Percentiles rank a stretch among this genome's conserved stretches.
Evolutionary conservation across 2,888 invertebrate genomes (phyloP).

Genomic region (Andrena bucephala): DNA sequence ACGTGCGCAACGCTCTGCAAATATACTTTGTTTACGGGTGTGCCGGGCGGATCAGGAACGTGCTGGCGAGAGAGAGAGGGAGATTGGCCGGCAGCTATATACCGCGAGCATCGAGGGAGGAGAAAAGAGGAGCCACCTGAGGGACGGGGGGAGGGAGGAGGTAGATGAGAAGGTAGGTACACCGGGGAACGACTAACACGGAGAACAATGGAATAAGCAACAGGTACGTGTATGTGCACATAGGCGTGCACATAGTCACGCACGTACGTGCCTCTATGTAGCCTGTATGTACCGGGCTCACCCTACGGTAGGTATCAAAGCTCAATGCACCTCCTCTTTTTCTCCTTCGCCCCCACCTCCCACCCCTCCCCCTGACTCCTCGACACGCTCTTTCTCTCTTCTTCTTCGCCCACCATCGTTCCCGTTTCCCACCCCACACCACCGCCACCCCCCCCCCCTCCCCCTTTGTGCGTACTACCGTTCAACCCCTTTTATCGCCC

Average conservation of each 20-base stretch:
- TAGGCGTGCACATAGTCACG: conserved; percentile 29
- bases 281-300: conserved; percentile 49
- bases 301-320: conserved; percentile 75
- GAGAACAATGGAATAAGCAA: conserved; percentile 78
- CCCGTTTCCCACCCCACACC: neutral
- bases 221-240: conserved; percentile 76
- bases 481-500: conserved; percentile 51
- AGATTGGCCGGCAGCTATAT: conserved; percentile 26
- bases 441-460: neutral
- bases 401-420: neutral
- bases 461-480: conserved; percentile 18
- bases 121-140: conserved; percentile 32
- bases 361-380: neutral
- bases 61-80: conserved; percentile 27
- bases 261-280: conserved; percentile 11
- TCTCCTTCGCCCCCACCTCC: conserved; percentile 41
- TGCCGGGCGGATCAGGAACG: conserved; percentile 43
- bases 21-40: conserved; percentile 53
- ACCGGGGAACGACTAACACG: conserved; percentile 47
- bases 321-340: conserved; percentile 60
- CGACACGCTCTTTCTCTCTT: conserved; percentile 11
- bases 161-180: conserved; percentile 45
- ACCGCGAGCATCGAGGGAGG: conserved; percentile 27
- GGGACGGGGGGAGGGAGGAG: conserved; percentile 10
- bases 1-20: conserved; percentile 36